phyloP scores from a whole-genome alignment of 2,888 invertebrate genomes.

The Trisateles emortualis region DNA sequence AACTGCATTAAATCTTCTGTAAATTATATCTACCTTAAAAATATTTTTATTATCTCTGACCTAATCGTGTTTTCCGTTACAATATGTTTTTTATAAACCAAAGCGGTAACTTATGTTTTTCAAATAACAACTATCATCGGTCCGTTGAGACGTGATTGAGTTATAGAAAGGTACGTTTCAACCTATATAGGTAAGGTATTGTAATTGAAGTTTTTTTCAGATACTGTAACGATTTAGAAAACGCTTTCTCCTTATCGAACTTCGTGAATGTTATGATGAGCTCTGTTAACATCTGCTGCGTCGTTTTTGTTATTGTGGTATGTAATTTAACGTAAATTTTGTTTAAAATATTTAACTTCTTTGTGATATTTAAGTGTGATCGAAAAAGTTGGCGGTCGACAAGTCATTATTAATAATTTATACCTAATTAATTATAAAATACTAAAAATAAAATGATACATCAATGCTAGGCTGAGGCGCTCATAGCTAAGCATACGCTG shows the following conservation, averaged over 20 bases:
- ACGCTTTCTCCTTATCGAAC: slow-evolving; percentile 74
- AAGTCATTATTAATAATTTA: too few species aligned
- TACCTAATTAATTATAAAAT: too few species aligned
- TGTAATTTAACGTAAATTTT: slow-evolving; percentile 35
- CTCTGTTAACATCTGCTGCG: slow-evolving; percentile 80
- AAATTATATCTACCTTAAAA: too few species aligned
- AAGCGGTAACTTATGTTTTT: slow-evolving; percentile 19
- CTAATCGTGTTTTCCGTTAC: slow-evolving; percentile 28
- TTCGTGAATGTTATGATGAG: slow-evolving; percentile 77
- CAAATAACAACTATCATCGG: slow-evolving; percentile 6
- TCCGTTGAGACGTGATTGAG: slow-evolving; percentile 26
- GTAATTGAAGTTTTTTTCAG: slow-evolving; percentile 55
- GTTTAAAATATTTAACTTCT: too few species aligned
- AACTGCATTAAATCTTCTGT: too few species aligned
- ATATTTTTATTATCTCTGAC: too few species aligned
- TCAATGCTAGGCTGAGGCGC: too few species aligned
- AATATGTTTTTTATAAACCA: slow-evolving; percentile 15
- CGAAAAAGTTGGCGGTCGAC: too few species aligned
- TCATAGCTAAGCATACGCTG: too few species aligned
- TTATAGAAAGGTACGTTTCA: slow-evolving; percentile 30
- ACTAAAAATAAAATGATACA: too few species aligned
- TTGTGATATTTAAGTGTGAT: too few species aligned
- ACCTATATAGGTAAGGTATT: slow-evolving; percentile 11
- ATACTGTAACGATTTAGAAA: slow-evolving; percentile 78
- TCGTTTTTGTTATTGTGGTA: slow-evolving; percentile 79